Evolutionary conservation across 2,113 vertebrate genomes (phyloP).

Genomic region (Mobula hypostoma): DNA sequence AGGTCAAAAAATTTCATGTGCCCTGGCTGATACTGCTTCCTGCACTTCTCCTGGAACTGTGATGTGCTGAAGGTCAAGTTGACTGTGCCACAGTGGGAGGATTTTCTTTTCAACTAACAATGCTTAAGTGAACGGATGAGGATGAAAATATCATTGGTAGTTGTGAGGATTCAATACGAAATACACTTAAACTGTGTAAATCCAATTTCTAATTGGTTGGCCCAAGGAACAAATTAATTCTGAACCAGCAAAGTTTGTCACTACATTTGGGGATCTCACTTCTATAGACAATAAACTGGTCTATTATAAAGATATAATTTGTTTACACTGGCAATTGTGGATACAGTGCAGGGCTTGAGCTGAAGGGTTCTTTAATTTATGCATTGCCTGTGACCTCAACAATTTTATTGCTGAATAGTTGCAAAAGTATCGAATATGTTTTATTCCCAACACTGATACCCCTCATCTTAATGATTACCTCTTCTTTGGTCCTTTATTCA

Average conservation of each 20-base stretch:
- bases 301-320: background rate
- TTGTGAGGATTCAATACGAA: background rate
- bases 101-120: too few species aligned
- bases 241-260: background rate
- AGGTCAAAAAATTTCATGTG: too few species aligned
- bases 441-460: background rate
- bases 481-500: background rate
- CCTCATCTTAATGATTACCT: background rate
- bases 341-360: background rate
- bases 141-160: too few species aligned
- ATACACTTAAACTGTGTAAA: background rate
- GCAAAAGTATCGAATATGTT: background rate
- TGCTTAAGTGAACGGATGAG: too few species aligned
- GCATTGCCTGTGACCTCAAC: background rate
- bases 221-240: background rate
- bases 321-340: background rate
- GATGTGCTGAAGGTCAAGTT: too few species aligned
- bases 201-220: background rate
- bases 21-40: too few species aligned
- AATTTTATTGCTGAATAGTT: background rate
- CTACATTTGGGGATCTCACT: background rate
- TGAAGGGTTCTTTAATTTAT: background rate
- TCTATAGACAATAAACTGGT: background rate
- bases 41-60: too few species aligned
- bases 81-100: too few species aligned